A percentile compares a stretch with the other conserved stretches of the same genome.
phyloP scores from a whole-genome alignment of 2,888 invertebrate genomes.

The Zhuqinia jingwanae region DNA sequence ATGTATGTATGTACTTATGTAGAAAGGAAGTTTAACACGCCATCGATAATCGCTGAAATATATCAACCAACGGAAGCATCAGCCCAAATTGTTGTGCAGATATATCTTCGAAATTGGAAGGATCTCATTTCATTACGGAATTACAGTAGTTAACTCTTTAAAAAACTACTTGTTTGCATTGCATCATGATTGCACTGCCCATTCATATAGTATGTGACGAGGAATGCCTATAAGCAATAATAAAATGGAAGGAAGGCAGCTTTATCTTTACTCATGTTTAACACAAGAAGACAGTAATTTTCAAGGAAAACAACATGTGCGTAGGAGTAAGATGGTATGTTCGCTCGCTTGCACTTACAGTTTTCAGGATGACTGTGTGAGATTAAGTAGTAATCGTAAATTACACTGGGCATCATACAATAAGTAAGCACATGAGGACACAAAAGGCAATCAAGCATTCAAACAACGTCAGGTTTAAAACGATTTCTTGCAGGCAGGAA shows the following conservation, averaged over 20 bases:
- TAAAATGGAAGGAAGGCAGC: background rate
- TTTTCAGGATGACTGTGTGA: background rate
- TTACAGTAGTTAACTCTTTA: background rate
- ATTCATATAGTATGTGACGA: no score
- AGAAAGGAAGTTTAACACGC: no score
- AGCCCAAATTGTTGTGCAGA: background rate
- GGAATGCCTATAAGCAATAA: background rate
- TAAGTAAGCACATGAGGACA: slow-evolving; percentile 51
- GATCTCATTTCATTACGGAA: background rate
- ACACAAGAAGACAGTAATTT: background rate
- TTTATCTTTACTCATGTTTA: no score
- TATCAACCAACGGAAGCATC: background rate
- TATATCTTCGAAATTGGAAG: background rate
- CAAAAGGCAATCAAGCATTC: slow-evolving; percentile 45
- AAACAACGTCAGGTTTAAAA: background rate
- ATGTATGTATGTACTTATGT: no score
- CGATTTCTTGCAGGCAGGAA: slow-evolving; percentile 31
- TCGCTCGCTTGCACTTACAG: background rate
- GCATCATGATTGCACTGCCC: background rate
- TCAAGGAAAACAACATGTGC: slow-evolving; percentile 28
- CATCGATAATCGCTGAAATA: background rate
- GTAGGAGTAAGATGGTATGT: slow-evolving; percentile 12
- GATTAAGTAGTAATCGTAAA: background rate
- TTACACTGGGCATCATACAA: background rate
- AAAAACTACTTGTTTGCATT: background rate